Evolutionary conservation across 2,888 invertebrate genomes (phyloP).

Genomic region (Dyspetes luteomarginatus): DNA sequence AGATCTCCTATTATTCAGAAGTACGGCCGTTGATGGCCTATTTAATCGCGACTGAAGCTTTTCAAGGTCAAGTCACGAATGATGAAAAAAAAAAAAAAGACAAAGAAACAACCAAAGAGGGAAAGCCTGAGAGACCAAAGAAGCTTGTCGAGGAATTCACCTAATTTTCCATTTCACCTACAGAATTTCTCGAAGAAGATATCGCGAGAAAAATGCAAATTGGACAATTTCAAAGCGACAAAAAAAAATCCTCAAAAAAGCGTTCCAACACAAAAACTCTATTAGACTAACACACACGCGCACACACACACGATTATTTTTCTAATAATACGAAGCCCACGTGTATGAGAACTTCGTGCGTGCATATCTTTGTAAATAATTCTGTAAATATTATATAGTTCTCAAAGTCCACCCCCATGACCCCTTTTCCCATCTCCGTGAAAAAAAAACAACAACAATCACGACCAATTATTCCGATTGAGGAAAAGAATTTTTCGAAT

Average conservation of each 20-base stretch:
- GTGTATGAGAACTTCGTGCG: slow-evolving; percentile 42
- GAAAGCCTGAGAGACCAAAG: slow-evolving; percentile 63
- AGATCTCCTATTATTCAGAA: slow-evolving; percentile 1
- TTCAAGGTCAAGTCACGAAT: slow-evolving; percentile 13
- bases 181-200: not conserved
- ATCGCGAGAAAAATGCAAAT: not conserved
- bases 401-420: slow-evolving; percentile 25
- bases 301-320: slow-evolving; percentile 72
- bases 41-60: not conserved
- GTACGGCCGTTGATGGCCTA: not conserved
- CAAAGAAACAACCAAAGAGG: slow-evolving; percentile 58
- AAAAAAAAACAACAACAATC: slow-evolving; percentile 10
- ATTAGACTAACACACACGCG: slow-evolving; percentile 50
- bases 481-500: slow-evolving; percentile 3
- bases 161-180: not conserved
- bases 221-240: not conserved
- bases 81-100: not conserved
- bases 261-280: slow-evolving; percentile 45
- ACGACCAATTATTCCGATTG: slow-evolving; percentile 55
- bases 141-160: slow-evolving; percentile 52
- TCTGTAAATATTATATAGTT: slow-evolving; percentile 73
- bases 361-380: slow-evolving; percentile 74
- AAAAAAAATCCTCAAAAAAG: slow-evolving; percentile 4
- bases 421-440: not conserved
- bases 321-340: slow-evolving; percentile 60